A percentile compares a stretch with the other conserved stretches of the same genome.
Conservation (phyloP, 2,113 vertebrate genomes). For the Xenopus laevis region DNA sequence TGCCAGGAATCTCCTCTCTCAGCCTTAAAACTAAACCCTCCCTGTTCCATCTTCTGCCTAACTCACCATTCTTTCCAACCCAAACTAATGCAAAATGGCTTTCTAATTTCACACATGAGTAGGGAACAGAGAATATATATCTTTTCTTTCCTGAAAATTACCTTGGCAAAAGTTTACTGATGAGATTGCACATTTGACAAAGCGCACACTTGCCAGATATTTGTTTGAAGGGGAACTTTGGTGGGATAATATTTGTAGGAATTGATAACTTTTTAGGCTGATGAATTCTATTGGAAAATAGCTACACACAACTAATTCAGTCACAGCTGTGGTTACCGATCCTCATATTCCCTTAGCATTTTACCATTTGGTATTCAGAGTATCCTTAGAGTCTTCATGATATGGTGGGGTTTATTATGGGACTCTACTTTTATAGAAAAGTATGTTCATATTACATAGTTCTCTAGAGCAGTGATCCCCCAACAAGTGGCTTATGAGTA, state of each 20-base stretch:
- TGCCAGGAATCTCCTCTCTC: slow-evolving; percentile 52
- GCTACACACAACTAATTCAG: too few species aligned
- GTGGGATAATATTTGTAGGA: neutral
- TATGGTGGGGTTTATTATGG: too few species aligned
- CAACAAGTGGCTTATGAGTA: too few species aligned
- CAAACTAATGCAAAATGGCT: slow-evolving; percentile 50
- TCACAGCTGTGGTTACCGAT: too few species aligned
- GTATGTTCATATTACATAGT: too few species aligned
- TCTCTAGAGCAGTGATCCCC: too few species aligned
- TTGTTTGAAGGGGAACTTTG: neutral
- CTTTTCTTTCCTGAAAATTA: slow-evolving; percentile 33
- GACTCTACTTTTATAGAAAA: too few species aligned
- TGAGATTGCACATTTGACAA: slow-evolving; percentile 22
- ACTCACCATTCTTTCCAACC: slow-evolving; percentile 51
- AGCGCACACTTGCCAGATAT: neutral
- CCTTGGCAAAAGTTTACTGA: slow-evolving; percentile 47
- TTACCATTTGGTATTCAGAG: too few species aligned
- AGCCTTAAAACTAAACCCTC: slow-evolving; percentile 52
- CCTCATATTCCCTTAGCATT: too few species aligned
- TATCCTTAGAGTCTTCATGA: too few species aligned
- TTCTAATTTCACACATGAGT: slow-evolving; percentile 65
- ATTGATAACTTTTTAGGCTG: neutral
- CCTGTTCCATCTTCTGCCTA: slow-evolving; percentile 47
- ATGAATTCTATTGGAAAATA: too few species aligned
- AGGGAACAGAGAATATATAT: slow-evolving; percentile 59